These are phyloP conservation scores for Morpho helenor DNA, from an alignment of 2,888 invertebrate species.

Conservation along the genomic window DNA sequence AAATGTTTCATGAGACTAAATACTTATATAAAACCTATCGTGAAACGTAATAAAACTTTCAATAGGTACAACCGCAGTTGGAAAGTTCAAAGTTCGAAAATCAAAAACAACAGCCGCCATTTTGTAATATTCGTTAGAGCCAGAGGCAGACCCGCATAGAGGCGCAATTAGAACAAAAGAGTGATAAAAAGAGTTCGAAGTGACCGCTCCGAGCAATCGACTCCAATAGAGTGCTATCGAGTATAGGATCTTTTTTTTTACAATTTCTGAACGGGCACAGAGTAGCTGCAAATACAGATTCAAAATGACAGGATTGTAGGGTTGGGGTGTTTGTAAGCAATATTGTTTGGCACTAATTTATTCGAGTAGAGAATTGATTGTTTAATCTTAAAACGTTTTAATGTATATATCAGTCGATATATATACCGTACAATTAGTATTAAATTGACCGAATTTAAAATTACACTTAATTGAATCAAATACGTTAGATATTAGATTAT, in stretches of 20 bases:
- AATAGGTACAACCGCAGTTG: neutral
- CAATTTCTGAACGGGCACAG: constrained; percentile 25
- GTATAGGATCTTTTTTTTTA: constrained; percentile 22
- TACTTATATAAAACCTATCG: too few relatives aligned
- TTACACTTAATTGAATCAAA: too few relatives aligned
- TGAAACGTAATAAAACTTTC: too few relatives aligned
- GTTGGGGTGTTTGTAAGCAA: neutral
- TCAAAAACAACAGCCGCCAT: constrained; percentile 33
- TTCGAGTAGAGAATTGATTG: neutral
- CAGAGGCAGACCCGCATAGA: constrained; percentile 38
- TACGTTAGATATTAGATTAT: too few relatives aligned
- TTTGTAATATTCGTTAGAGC: constrained; percentile 42
- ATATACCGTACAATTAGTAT: too few relatives aligned
- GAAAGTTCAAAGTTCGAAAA: constrained; percentile 15
- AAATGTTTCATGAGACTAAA: too few relatives aligned
- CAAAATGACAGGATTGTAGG: constrained; percentile 16
- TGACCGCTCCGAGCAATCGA: constrained; percentile 46
- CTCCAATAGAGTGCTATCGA: constrained; percentile 34
- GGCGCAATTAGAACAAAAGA: constrained; percentile 56
- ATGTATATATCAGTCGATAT: too few relatives aligned
- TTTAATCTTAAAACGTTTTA: too few relatives aligned
- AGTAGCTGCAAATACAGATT: constrained; percentile 27
- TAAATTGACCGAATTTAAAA: too few relatives aligned
- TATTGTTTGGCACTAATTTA: neutral
- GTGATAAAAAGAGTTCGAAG: constrained; percentile 38